A percentile compares a stretch with the other conserved stretches of the same genome.
phyloP scores from a whole-genome alignment of 2,888 invertebrate species.

The Coenonympha arcania region DNA sequence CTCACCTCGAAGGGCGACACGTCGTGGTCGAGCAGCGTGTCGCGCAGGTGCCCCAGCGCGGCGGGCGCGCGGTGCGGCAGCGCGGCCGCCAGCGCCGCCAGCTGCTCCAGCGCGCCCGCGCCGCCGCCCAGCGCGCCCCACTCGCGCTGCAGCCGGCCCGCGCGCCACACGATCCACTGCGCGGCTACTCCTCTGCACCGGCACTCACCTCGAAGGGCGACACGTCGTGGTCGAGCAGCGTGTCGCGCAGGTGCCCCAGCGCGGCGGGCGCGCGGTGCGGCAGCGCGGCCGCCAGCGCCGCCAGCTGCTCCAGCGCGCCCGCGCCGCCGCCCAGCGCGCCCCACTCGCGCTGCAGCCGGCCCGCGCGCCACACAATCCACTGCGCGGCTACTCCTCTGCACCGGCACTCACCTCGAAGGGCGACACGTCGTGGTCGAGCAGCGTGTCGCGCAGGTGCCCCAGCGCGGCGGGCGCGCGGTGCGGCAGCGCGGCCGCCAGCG shows the following conservation, averaged over 20 bases:
- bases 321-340: constrained; percentile 75
- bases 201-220: constrained; percentile 92
- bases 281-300: constrained; percentile 85
- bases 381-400: too few species aligned
- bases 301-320: constrained; percentile 85
- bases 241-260: constrained; percentile 84
- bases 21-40: constrained; percentile 92
- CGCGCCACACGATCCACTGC: too few species aligned
- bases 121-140: constrained; percentile 77
- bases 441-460: constrained; percentile 85
- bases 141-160: constrained; percentile 79
- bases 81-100: constrained; percentile 86
- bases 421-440: constrained; percentile 95
- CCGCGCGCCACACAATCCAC: constrained; percentile 89
- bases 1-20: constrained; percentile 95
- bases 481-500: constrained; percentile 85
- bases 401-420: constrained; percentile 88
- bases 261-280: constrained; percentile 76
- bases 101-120: constrained; percentile 82
- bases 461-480: constrained; percentile 76
- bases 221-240: constrained; percentile 94
- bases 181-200: too few species aligned
- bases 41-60: constrained; percentile 84
- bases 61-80: constrained; percentile 74
- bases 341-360: constrained; percentile 78